Base-by-base conservation (phyloP, 2,797 vertebrate genomes). In the Platalea minor region DNA sequence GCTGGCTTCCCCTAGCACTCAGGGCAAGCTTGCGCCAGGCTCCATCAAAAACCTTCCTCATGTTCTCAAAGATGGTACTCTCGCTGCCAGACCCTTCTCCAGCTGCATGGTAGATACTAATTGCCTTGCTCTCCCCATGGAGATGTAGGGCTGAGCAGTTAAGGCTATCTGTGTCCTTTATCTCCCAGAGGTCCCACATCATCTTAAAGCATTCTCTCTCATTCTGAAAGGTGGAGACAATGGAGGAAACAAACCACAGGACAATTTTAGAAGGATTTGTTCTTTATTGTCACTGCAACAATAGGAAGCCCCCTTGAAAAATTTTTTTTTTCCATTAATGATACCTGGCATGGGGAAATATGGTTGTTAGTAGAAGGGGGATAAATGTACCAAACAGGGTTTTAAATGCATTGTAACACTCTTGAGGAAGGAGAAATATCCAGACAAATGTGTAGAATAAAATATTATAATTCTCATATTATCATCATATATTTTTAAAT, bases 161-260 rank as follows among this genome's bases (percentile, higher is more conserved):
- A 35, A 35, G 35, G 35, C 35, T 35, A 35, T 35, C 35, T 35
- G 35, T 35, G 33, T 88, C 76, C 19, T 90, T 91, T 56, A 51
- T n/a, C 17, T 87, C 23, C 50, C 43, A 80, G 17, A 96, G 57
- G 50, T 89, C 70, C 85, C 68, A 77, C 7, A 45, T 33, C 35
- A 64, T 77, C 31, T 83, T 63, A n/a, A 57, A 53, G 69, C 25
- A 2, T 43, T 61, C 21, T 61, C 50, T 56, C 57, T 87, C 64
- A 89, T 85, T 81, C 80, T 92, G 41, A 94, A 94, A 93, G 21
- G 85, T 87, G 29, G 76, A 54, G 41, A 87, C 64, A 45, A 60
- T 11, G 21, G 78, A 87, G 17, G 53, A 88, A 89, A 60, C 14
- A 48, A 67, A 41, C 11, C 20, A 37, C 31, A 28, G 26, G 20